phyloP scores from a whole-genome alignment of 2,113 vertebrate genomes.

The Actenoides lindsayi region DNA sequence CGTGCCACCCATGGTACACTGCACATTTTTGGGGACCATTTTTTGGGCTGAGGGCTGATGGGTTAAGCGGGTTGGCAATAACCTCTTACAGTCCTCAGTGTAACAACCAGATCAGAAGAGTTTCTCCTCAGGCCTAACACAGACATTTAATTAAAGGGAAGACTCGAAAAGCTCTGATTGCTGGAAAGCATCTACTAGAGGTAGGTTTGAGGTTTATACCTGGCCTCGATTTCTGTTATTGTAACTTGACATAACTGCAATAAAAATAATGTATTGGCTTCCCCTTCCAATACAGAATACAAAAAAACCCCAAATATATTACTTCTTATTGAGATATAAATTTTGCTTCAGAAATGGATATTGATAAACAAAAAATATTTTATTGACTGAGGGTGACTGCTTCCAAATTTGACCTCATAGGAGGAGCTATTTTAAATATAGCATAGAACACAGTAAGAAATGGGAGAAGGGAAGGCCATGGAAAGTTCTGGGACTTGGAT shows the following conservation, averaged over 20 bases:
- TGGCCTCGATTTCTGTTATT: neutral
- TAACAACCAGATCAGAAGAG: neutral
- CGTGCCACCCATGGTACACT: rapidly evolving
- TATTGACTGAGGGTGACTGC: neutral
- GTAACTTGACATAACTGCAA: neutral
- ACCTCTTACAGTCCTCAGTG: neutral
- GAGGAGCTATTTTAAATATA: neutral
- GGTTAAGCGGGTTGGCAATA: neutral
- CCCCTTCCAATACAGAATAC: neutral
- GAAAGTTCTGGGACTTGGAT: neutral
- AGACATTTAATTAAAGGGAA: neutral
- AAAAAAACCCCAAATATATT: neutral
- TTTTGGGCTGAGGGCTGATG: too few relatives aligned
- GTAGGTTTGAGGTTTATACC: neutral
- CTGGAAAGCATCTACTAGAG: neutral
- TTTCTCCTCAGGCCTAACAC: neutral
- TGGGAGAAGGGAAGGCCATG: neutral
- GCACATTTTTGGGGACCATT: neutral
- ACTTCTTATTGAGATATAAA: neutral
- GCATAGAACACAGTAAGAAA: neutral
- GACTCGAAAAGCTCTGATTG: neutral
- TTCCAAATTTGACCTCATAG: neutral
- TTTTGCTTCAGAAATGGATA: neutral
- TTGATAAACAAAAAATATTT: conserved; percentile 24
- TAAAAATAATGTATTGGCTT: conserved; percentile 7